These are phyloP conservation scores for Leptosomus discolor DNA, from an alignment of 2,113 vertebrate genomes.

Conservation along the genomic window DNA sequence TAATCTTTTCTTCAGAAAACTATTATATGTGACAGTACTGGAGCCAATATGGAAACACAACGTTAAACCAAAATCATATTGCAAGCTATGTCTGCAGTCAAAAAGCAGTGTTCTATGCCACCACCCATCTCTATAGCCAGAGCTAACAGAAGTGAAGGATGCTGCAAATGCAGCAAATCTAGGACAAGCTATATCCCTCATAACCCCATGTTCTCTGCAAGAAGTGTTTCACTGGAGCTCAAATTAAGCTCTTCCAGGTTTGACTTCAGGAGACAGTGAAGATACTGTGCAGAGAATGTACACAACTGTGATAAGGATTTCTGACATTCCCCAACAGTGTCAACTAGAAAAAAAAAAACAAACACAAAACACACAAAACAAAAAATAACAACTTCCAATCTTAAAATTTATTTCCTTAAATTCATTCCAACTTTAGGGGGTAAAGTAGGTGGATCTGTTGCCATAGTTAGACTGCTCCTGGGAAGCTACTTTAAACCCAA, in stretches of 20 bases:
- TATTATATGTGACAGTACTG: background rate
- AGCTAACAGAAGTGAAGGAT: background rate
- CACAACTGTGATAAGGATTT: background rate
- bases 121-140: background rate
- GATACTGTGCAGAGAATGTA: background rate
- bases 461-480: background rate
- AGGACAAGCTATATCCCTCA: background rate
- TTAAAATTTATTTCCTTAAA: background rate
- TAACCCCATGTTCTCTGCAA: background rate
- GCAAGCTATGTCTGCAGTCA: background rate
- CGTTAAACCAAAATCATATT: background rate
- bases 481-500: background rate
- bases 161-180: background rate
- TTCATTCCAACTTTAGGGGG: background rate
- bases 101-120: background rate
- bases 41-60: background rate
- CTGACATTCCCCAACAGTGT: background rate
- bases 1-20: background rate
- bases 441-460: background rate
- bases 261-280: background rate
- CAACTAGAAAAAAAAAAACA: background rate
- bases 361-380: no score
- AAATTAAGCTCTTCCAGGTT: background rate
- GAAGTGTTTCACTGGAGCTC: background rate
- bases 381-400: background rate